These are phyloP conservation scores for Axis porcinus DNA, from an alignment of 2,113 vertebrate species.

Conservation along the genomic window DNA sequence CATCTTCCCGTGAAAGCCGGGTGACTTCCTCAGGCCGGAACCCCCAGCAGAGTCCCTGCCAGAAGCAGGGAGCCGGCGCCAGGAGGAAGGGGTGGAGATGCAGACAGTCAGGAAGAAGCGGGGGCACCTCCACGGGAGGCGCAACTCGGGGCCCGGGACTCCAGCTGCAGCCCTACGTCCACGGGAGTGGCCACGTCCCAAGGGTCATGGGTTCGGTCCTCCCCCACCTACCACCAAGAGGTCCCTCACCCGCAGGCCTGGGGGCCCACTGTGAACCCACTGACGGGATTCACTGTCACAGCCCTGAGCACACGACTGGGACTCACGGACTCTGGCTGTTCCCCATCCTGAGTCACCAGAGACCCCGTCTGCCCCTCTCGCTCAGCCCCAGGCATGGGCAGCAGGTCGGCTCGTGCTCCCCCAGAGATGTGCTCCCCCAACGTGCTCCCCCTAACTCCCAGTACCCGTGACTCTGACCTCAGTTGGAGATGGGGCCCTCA, in stretches of 20 bases:
- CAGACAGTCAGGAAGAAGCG: fast-evolving
- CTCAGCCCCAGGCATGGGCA: not conserved
- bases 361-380: fast-evolving
- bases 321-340: fast-evolving
- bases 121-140: not conserved
- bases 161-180: not conserved
- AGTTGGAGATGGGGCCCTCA: not conserved
- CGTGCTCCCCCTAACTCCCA: not conserved
- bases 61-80: not conserved
- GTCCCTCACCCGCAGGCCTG: not conserved
- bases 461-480: not conserved
- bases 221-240: not conserved
- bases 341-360: not conserved
- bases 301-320: fast-evolving
- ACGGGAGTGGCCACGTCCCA: fast-evolving
- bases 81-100: not conserved
- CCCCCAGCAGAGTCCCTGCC: not conserved
- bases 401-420: not conserved
- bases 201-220: fast-evolving
- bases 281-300: fast-evolving
- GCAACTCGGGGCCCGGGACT: fast-evolving
- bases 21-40: not conserved
- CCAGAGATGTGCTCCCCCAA: too few relatives aligned
- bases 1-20: not conserved
- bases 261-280: not conserved